phyloP scores from a whole-genome alignment of 2,888 invertebrate genomes.

The Callosobruchus maculatus region DNA sequence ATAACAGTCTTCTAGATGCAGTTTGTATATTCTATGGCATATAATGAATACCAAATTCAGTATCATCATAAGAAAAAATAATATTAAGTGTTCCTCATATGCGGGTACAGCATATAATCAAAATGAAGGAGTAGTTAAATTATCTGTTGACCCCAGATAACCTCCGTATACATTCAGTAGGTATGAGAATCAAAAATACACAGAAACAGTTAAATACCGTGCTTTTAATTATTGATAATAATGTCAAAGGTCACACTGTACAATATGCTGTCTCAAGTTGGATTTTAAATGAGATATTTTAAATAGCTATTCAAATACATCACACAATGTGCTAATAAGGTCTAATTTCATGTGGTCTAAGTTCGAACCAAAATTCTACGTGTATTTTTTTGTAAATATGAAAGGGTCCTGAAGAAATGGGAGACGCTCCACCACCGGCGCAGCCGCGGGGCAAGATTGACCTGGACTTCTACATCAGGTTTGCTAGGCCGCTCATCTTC shows the following conservation, averaged over 20 bases:
- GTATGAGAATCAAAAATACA: background rate
- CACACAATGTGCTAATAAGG: too few relatives aligned
- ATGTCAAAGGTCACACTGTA: background rate
- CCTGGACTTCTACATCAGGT: too few relatives aligned
- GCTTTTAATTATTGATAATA: background rate
- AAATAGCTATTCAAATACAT: background rate
- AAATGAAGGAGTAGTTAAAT: background rate
- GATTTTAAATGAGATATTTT: background rate
- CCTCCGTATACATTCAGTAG: background rate
- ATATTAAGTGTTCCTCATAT: background rate
- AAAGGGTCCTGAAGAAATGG: too few relatives aligned
- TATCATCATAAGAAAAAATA: background rate
- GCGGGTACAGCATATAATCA: background rate
- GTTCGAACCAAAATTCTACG: too few relatives aligned
- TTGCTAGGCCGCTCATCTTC: too few relatives aligned
- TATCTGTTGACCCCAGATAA: background rate
- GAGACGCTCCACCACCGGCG: too few relatives aligned
- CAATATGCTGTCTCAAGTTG: background rate
- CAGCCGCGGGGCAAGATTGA: too few relatives aligned
- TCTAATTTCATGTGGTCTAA: too few relatives aligned
- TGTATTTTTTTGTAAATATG: too few relatives aligned
- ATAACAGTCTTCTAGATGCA: too few relatives aligned
- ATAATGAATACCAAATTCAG: background rate
- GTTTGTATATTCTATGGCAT: background rate
- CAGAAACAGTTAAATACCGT: background rate